Base-by-base conservation (phyloP, 2,797 vertebrate species). In the Oreochromis mossambicus region DNA sequence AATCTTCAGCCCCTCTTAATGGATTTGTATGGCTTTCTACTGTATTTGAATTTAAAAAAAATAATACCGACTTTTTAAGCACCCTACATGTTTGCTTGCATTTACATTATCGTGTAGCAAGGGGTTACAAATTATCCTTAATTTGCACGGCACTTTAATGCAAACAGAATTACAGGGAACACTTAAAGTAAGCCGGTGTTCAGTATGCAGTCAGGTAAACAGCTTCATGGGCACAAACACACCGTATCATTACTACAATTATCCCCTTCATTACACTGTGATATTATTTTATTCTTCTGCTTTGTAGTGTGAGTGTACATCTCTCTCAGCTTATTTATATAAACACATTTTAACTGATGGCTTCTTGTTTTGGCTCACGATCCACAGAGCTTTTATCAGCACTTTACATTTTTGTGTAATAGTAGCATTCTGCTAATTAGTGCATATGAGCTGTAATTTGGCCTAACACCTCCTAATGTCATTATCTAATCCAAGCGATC, bases 181-280 rank as follows among this genome's bases (percentile, higher is more conserved):
- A 75, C 17, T 90, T 89, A 80, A 91, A 88, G 86, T 80, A 73
- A 83, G 83, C 79, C 14, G 7, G 32, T 76, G 86, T 79, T 91
- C 73, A 48, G 84, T 52, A 78, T 83, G 85, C 82, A 87, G 87
- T 79, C 86, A 93, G 91, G 91, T 93, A 91, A 87, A 90, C 24
- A 36, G 81, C 77, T 93, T 82, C 73, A 85, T 73, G 83, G 82
- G 58, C 83, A 84, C 80, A 91, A 87, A 91, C 75, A 78, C 84
- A 77, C 83, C 81, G 79, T 84, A 89, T 89, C 86, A 91, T 90
- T 86, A 89, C 88, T 8, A 87, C 83, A 93, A 91, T 94, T 93
- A 92, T 89, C 66, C 80, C 79, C 87, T 86, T 90, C 91, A 88
- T 93, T 93, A 91, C 83, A 7, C 81, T 80, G 81, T 52, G 82